Evolutionary conservation across 2,113 vertebrate genomes (phyloP).

Genomic region (Sander lucioperca): DNA sequence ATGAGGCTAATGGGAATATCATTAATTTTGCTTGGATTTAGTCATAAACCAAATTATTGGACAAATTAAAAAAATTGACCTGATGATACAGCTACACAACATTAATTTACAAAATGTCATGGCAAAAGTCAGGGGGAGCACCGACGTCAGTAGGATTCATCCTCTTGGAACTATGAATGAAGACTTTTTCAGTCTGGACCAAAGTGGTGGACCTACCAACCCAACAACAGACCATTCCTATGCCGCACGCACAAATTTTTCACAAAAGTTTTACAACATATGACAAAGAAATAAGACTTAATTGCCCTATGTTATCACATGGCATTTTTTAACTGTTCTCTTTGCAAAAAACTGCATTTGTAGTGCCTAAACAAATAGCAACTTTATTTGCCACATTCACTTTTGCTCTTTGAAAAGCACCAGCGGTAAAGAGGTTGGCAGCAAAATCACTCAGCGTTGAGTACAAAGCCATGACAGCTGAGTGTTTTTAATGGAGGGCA

Average conservation of each 20-base stretch:
- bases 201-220: not conserved
- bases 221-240: not conserved
- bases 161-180: not conserved
- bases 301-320: constrained; percentile 10
- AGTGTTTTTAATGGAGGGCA: constrained; percentile 61
- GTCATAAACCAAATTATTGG: not conserved
- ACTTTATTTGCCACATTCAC: constrained; percentile 28
- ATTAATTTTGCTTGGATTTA: not conserved
- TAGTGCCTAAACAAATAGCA: constrained; percentile 31
- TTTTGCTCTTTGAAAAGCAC: constrained; percentile 33
- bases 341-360: not conserved
- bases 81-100: no score
- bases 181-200: not conserved
- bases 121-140: no score
- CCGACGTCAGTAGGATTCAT: not conserved
- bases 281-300: constrained; percentile 5
- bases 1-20: no score
- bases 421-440: constrained; percentile 31
- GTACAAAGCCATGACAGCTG: constrained; percentile 48
- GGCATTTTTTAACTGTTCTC: constrained; percentile 17
- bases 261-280: constrained; percentile 19
- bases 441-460: constrained; percentile 29
- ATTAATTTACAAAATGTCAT: no score
- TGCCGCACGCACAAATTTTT: not conserved
- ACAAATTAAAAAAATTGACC: not conserved